Evolutionary conservation across 2,888 invertebrate species (phyloP).

Genomic region (Parnassius orleans): DNA sequence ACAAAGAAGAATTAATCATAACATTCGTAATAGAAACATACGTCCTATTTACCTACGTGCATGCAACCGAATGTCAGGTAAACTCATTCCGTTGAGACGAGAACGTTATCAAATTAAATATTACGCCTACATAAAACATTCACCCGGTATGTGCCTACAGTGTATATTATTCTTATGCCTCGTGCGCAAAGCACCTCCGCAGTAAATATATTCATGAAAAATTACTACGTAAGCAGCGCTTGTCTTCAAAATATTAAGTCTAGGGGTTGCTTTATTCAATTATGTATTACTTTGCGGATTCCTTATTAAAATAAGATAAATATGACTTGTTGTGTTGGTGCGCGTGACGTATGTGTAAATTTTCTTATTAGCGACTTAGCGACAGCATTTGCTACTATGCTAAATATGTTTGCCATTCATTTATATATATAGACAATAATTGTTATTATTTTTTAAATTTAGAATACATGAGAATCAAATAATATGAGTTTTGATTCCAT

Average conservation of each 20-base stretch:
- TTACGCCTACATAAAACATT: slow-evolving; percentile 19
- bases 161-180: slow-evolving; percentile 23
- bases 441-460: no score
- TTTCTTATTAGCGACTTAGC: slow-evolving; percentile 23
- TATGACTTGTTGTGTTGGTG: slow-evolving; percentile 1
- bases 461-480: no score
- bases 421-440: no score
- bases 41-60: not conserved
- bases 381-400: not conserved
- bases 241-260: slow-evolving; percentile 24
- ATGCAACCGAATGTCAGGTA: slow-evolving; percentile 6
- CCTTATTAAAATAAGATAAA: slow-evolving; percentile 17
- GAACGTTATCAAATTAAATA: slow-evolving; percentile 23
- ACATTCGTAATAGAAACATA: not conserved
- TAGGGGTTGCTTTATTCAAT: slow-evolving; percentile 21
- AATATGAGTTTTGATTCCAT: no score
- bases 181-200: slow-evolving; percentile 11
- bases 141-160: slow-evolving; percentile 18
- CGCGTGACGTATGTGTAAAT: slow-evolving; percentile 1
- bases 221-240: slow-evolving; percentile 19
- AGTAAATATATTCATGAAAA: slow-evolving; percentile 28
- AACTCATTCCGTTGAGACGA: slow-evolving; percentile 6
- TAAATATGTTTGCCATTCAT: not conserved
- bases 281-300: slow-evolving; percentile 22
- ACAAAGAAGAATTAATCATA: no score